Percentiles rank a stretch among this genome's conserved stretches.
These are phyloP conservation scores for Dicrostonyx torquatus DNA, from an alignment of 2,797 vertebrate genomes.

Conservation along the genomic window DNA sequence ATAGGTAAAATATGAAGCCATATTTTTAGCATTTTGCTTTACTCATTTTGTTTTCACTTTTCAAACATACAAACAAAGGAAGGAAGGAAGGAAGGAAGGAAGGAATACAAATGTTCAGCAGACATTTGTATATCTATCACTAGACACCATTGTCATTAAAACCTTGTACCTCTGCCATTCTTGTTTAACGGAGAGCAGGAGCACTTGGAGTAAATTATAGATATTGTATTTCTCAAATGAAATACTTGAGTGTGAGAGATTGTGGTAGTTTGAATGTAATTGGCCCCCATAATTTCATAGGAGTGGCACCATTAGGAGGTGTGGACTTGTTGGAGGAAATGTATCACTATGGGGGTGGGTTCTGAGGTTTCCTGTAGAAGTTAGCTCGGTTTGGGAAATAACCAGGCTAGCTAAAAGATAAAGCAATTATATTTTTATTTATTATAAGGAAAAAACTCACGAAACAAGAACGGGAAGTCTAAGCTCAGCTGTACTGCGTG, in stretches of 20 bases:
- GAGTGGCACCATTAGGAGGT: no score
- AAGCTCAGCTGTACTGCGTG: no score
- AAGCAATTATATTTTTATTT: no score
- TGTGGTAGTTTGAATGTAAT: neutral
- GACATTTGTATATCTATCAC: neutral
- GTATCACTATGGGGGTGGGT: no score
- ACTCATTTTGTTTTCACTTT: neutral
- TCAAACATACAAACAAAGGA: neutral
- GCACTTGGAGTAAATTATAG: constrained; percentile 32
- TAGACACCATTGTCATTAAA: neutral
- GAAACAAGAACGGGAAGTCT: no score
- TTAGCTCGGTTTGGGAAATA: no score
- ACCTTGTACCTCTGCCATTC: neutral
- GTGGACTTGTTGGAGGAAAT: no score
- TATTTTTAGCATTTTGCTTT: constrained; percentile 21
- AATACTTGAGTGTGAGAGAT: neutral
- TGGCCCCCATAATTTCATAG: no score
- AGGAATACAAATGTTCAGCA: neutral
- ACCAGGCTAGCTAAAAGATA: no score
- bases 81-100: no score
- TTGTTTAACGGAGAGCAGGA: constrained; percentile 38
- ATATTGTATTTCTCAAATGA: neutral
- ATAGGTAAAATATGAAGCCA: neutral
- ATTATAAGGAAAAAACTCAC: no score
- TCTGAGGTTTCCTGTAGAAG: no score